A percentile compares a stretch with the other conserved stretches of the same genome.
Evolutionary conservation across 2,113 vertebrate species (phyloP).

Genomic region (Euleptes europaea): DNA sequence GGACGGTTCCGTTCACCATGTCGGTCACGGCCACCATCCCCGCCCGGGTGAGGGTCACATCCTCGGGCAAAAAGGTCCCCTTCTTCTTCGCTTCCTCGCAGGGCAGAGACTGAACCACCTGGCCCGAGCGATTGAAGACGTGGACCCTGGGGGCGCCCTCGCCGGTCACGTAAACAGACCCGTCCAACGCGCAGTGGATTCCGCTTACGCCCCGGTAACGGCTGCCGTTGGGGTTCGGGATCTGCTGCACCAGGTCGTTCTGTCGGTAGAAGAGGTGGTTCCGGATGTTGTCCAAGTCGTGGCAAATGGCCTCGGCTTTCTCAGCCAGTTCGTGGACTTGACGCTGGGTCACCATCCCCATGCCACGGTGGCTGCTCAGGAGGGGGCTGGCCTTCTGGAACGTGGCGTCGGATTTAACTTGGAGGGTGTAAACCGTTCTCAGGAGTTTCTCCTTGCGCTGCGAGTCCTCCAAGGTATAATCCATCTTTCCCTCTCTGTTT

Average conservation of each 20-base stretch:
- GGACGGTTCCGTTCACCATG: slow-evolving; percentile 56
- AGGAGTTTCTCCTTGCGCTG: slow-evolving; percentile 70
- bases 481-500: slow-evolving; percentile 58
- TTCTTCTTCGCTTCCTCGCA: slow-evolving; percentile 10
- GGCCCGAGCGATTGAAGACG: slow-evolving; percentile 57
- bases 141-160: slow-evolving; percentile 62
- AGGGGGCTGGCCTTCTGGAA: slow-evolving; percentile 44
- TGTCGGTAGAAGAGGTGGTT: slow-evolving; percentile 50
- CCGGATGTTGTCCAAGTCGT: slow-evolving; percentile 60
- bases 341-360: slow-evolving; percentile 64
- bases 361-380: slow-evolving; percentile 46
- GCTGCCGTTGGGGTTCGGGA: slow-evolving; percentile 35
- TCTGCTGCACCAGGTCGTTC: slow-evolving; percentile 47
- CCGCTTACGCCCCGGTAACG: slow-evolving; percentile 43
- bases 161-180: slow-evolving; percentile 61
- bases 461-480: slow-evolving; percentile 48
- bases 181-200: slow-evolving; percentile 65
- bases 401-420: slow-evolving; percentile 48
- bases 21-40: slow-evolving; percentile 67
- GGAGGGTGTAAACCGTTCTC: slow-evolving; percentile 64
- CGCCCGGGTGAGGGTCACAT: slow-evolving; percentile 61
- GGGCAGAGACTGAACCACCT: slow-evolving; percentile 34
- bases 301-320: slow-evolving; percentile 52
- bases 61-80: slow-evolving; percentile 63
- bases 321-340: slow-evolving; percentile 66